Evolutionary conservation across 92 coral and sea anemone genomes (phyloP), one percentile per base, ranked within the genome.

Genomic region (Pocillopora meandrina): DNA sequence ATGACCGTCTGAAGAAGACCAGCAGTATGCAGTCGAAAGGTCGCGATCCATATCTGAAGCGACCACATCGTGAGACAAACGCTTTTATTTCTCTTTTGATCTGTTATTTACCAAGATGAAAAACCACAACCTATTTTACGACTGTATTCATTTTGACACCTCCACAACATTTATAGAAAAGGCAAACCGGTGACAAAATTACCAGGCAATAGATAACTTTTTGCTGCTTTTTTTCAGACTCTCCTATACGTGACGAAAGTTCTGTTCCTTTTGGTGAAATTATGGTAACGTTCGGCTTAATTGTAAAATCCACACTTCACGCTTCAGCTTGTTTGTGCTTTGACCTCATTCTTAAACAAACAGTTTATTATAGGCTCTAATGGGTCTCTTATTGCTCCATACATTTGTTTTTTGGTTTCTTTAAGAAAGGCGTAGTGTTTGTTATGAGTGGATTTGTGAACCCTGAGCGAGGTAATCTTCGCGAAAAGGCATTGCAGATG

Each of bases 401-500:
- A 9, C 26, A 33, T 57, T 20, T 26, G 76, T 65, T 52, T 9
- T 4, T 33, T 19, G 83, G 52, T 42, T 7, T 42, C 8, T 42
- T 7, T 3, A 2, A 96, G 99, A 95, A 90, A 87, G 94, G 90
- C 26, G 99, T 95, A 14, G 93, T 92, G 68, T 94, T 96, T 87
- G 99, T 96, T 16, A 76, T 96, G 78, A 96, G 99, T 77, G 99
- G 99, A 16, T 96, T 92, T 69, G 90, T 92, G 86, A 96, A 96
- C 71, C 99, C 99, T 14, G 95, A 92, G 84, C 91, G 99, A 19
- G 94, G 95, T n/a, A 85, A 89, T 63, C 84, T 96, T 14, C 89
- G 99, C 68, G 99, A 96, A 87, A 94, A 96, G 75, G 99, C 99
- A 26, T 76, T 91, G 61, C 89, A 93, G 81, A 92, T 96, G 97